A percentile compares a stretch with the other conserved stretches of the same genome.
phyloP scores from a whole-genome alignment of 2,113 vertebrate species.

The Calidris pygmaea region DNA sequence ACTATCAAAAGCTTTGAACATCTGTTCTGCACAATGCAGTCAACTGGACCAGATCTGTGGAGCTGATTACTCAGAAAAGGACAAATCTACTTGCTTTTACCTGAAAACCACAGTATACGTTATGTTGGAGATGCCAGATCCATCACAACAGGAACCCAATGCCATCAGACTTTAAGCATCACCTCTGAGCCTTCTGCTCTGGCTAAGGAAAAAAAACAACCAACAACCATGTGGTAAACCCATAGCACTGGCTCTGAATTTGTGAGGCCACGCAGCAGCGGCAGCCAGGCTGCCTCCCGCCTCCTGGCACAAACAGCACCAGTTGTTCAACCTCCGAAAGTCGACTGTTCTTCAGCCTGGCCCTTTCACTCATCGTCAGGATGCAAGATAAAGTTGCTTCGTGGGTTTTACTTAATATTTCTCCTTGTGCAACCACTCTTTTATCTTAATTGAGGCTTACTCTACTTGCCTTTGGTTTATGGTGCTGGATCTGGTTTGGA shows the following conservation, averaged over 20 bases:
- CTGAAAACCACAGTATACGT: neutral
- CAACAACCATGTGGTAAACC: neutral
- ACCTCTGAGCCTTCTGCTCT: neutral
- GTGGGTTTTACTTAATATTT: neutral
- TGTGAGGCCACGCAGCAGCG: neutral
- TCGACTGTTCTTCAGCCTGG: neutral
- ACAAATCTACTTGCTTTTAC: neutral
- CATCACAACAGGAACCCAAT: neutral
- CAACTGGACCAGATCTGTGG: neutral
- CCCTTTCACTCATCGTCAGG: neutral
- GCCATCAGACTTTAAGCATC: neutral
- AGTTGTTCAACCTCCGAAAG: neutral
- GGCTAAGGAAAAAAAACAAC: neutral
- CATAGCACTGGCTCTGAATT: neutral
- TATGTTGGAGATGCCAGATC: neutral
- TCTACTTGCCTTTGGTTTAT: neutral
- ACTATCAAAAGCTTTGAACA: neutral
- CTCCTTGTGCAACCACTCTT: accelerated
- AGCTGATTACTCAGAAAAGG: neutral
- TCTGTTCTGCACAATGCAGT: accelerated
- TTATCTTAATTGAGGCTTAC: neutral
- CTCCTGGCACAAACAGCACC: neutral
- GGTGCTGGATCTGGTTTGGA: neutral
- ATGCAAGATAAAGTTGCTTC: neutral
- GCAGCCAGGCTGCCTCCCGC: neutral